Evolutionary conservation across 2,113 vertebrate genomes (phyloP), one percentile per base, ranked within the genome.

Genomic region (Corynorhinus townsendii): DNA sequence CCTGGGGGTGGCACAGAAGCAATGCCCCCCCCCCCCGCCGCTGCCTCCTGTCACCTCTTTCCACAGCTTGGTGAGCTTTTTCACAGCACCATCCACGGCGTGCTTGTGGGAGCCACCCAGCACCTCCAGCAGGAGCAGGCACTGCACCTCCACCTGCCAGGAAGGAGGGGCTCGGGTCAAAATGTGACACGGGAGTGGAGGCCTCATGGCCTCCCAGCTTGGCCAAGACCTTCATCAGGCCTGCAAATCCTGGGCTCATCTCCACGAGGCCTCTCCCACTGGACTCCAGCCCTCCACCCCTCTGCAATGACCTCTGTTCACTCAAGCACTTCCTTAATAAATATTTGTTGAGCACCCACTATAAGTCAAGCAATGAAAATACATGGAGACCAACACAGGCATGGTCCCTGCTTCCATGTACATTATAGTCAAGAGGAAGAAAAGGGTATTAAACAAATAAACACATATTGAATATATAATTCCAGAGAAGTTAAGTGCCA

Each of bases 141-240:
- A 99, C 97, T 99, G 99, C 94, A 99, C 99, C 94, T 99, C 99
- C 96, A 99, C 99, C 99, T 99, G 97, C 49, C 56, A 86, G 94
- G 38, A 66, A 96, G 64, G 35, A 56, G 69, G 47, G 0, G 4
- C 22, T 86, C 22, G 9, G 14, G 16, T 93, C 69, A 82, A 5
- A 43, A 45, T 0, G 0, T 0, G 24, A 35, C 6, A 64, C 0
- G 16, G 14, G 5, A 77, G 15, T 11, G 11, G 45, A 35, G 59
- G 12, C 15, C 47, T 89, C 1, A 0, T 2, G 54, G 43, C 69
- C 82, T 87, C 64, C 22, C 0, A 12, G 38, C 12, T 75, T 59
- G 45, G 30, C 56, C 11, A 4, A 71, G 43, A 43, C 38, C 83
- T 68, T 20, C n/a, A 0, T 11, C n/a, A 20, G 56, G 17, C 19